Base-by-base conservation (phyloP, 2,113 vertebrate genomes). In the Gadus macrocephalus region DNA sequence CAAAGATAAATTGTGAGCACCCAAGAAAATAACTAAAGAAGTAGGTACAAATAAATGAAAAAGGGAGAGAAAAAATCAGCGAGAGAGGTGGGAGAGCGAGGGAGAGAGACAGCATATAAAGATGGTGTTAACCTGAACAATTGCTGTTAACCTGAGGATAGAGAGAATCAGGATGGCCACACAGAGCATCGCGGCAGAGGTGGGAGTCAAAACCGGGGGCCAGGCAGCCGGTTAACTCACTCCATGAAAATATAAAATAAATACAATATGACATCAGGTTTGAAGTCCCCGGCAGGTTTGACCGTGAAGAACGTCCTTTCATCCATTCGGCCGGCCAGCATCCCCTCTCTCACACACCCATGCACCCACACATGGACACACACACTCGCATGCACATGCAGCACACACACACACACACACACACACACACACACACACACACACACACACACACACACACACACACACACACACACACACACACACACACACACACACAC, bases 21-120 rank as follows among this genome's bases (percentile, higher is more conserved):
- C 31, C 31, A 35, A 35, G 31, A 35, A 35, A 35, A 35, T 35
- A 2, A 35, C 31, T 35, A 35, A 35, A 35, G 31, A 35, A 35
- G 31, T 35, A 35, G 4, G 31, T 35, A 35, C 3, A 35, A 35
- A 35, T 1, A 35, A 5, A 35, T 4, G 4, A 7, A 15, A 64
- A 15, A 64, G 62, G 16, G 3, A 64, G 4, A 5, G 20, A 20
- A 20, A 20, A 20, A 20, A 42, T 66, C 4, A 20, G 20, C 64
- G 20, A 67, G 65, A 68, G n/a, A 31, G 63, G 62, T 20, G 60
- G 59, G 59, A 78, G 60, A 38, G 64, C 66, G 71, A 67, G 60
- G 25, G 59, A 7, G 27, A 68, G 62, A 76, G 31, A 22, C 19
- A 31, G 60, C 15, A 20, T 19, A 62, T 12, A 14, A 31, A 62